Evolutionary conservation across 2,888 invertebrate genomes (phyloP).

Genomic region (Phyllotreta striolata): DNA sequence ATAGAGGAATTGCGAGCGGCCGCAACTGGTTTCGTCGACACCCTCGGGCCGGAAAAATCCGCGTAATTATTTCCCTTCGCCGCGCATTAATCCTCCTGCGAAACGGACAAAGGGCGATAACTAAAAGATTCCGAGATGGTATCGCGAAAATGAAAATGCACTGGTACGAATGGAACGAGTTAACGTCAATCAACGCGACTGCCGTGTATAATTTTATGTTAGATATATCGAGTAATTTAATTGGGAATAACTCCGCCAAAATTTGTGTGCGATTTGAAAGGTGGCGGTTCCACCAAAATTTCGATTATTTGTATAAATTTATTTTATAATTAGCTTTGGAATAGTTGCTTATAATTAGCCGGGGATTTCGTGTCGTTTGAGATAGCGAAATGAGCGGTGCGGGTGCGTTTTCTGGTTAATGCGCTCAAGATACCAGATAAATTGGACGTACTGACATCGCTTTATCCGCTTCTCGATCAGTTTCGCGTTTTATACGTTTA

Average conservation of each 20-base stretch:
- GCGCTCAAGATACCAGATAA: slow-evolving; percentile 23
- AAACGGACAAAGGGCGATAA: slow-evolving; percentile 47
- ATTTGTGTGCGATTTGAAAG: too few relatives aligned
- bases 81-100: slow-evolving; percentile 46
- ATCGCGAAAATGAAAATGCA: slow-evolving; percentile 11
- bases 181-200: too few relatives aligned
- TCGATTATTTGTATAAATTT: too few relatives aligned
- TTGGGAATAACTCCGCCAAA: too few relatives aligned
- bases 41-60: slow-evolving; percentile 49
- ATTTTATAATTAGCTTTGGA: too few relatives aligned
- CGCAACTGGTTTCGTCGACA: slow-evolving; percentile 49
- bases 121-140: slow-evolving; percentile 31
- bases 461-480: slow-evolving; percentile 18
- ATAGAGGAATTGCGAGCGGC: slow-evolving; percentile 44
- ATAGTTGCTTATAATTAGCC: too few relatives aligned
- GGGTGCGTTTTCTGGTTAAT: slow-evolving; percentile 23
- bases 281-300: too few relatives aligned
- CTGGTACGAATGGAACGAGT: slow-evolving; percentile 24
- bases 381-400: slow-evolving; percentile 26
- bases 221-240: too few relatives aligned
- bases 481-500: slow-evolving; percentile 3
- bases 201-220: too few relatives aligned
- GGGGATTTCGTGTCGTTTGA: too few relatives aligned
- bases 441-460: slow-evolving; percentile 17
- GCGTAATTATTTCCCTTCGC: slow-evolving; percentile 50